phyloP scores from a whole-genome alignment of 2,888 invertebrate species.

The Pollenia amentaria region DNA sequence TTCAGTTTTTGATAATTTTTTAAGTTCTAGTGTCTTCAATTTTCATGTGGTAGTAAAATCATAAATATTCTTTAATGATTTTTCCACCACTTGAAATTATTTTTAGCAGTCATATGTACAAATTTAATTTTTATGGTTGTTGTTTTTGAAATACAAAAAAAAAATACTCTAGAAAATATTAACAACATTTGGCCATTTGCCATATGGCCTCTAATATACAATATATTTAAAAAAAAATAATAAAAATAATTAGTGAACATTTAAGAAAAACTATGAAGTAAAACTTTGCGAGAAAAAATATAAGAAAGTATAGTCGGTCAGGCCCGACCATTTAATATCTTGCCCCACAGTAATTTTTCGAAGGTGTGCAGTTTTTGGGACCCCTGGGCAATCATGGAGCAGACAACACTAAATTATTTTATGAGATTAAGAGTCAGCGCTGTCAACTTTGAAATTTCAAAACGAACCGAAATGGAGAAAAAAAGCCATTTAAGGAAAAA shows the following conservation, averaged over 20 bases:
- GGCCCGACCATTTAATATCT: too few species aligned
- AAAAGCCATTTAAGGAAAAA: too few species aligned
- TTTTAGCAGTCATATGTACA: constrained; percentile 36
- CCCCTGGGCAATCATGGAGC: too few species aligned
- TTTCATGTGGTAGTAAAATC: constrained; percentile 12
- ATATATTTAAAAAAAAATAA: constrained; percentile 25
- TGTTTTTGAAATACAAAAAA: background rate
- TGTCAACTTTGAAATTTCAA: too few species aligned
- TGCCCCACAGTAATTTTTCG: too few species aligned
- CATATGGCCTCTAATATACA: constrained; percentile 67
- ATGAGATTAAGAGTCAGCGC: too few species aligned
- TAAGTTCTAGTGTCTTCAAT: constrained; percentile 20
- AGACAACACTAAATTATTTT: too few species aligned
- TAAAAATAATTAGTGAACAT: constrained; percentile 7
- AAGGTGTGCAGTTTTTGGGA: too few species aligned
- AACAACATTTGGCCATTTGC: constrained; percentile 68
- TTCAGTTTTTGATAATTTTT: constrained; percentile 3
- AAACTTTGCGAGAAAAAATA: constrained; percentile 9
- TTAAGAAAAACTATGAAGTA: constrained; percentile 37
- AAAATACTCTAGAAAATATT: constrained; percentile 26
- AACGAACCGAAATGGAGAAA: too few species aligned
- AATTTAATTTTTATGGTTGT: constrained; percentile 20
- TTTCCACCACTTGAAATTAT: constrained; percentile 58
- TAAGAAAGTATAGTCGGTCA: too few species aligned
- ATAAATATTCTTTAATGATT: constrained; percentile 5